phyloP scores from a whole-genome alignment of 2,113 vertebrate species.

The Etia nguti region DNA sequence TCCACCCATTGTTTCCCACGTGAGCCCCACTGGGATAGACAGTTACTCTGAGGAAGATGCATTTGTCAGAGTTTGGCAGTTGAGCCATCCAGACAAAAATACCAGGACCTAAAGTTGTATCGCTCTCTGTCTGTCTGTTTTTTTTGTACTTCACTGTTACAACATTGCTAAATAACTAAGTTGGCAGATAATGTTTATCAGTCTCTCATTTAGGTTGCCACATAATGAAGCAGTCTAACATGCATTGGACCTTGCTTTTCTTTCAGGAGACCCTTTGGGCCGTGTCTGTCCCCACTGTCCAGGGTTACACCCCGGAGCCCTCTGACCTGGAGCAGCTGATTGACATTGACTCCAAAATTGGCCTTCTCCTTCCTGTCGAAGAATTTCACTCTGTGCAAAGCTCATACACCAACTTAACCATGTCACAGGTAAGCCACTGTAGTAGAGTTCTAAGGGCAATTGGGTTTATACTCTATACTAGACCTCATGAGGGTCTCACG shows the following conservation, averaged over 20 bases:
- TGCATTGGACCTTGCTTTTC: background rate
- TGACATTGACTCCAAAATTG: conserved; percentile 81
- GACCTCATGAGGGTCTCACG: background rate
- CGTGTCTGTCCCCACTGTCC: conserved; percentile 56
- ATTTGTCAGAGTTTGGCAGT: conserved; percentile 7
- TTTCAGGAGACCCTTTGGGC: conserved; percentile 69
- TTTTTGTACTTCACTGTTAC: background rate
- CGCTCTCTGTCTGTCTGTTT: background rate
- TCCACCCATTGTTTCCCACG: background rate
- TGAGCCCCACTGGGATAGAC: conserved; percentile 5
- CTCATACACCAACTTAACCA: conserved; percentile 30
- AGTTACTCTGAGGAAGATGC: conserved; percentile 6
- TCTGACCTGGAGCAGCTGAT: conserved; percentile 75
- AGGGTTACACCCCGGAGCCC: conserved; percentile 77
- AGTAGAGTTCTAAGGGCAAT: background rate
- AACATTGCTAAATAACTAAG: background rate
- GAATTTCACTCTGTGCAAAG: conserved; percentile 40
- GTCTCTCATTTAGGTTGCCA: background rate
- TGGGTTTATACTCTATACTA: background rate
- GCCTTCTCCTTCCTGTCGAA: conserved; percentile 60
- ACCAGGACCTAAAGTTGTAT: conserved; percentile 7
- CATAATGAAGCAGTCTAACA: background rate
- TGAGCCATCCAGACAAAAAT: conserved; percentile 24
- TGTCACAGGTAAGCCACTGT: conserved; percentile 55
- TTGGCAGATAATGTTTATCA: background rate